Evolutionary conservation across 2,888 invertebrate species (phyloP).

Genomic region (Nebria salina): DNA sequence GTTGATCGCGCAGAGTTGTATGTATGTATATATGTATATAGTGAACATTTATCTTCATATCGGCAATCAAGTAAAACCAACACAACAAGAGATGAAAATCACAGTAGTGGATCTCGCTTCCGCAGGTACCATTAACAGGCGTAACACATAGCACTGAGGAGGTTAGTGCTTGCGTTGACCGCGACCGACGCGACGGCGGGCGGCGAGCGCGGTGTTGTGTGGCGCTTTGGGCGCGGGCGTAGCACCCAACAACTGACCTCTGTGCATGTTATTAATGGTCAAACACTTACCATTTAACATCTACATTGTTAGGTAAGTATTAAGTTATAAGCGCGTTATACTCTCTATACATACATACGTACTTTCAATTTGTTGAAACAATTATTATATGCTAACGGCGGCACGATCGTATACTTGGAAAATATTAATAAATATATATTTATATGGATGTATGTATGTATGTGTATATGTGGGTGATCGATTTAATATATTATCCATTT

Average conservation of each 20-base stretch:
- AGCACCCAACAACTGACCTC: slow-evolving; percentile 31
- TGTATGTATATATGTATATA: background rate
- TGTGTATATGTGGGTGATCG: slow-evolving; percentile 9
- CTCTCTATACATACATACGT: background rate
- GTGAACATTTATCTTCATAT: slow-evolving; percentile 14
- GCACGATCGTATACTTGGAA: background rate
- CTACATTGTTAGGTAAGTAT: slow-evolving; percentile 42
- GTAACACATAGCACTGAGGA: slow-evolving; percentile 10
- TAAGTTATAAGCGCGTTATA: slow-evolving; percentile 34
- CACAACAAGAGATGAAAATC: slow-evolving; percentile 17
- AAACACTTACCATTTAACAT: slow-evolving; percentile 43
- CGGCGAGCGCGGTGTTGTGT: background rate
- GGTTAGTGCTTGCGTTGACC: background rate
- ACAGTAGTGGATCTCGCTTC: slow-evolving; percentile 9
- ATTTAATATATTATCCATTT: slow-evolving; percentile 4
- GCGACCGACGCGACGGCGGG: too few relatives aligned
- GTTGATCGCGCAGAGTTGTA: background rate
- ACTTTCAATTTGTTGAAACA: slow-evolving; percentile 45
- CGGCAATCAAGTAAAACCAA: slow-evolving; percentile 15
- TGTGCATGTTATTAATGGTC: slow-evolving; percentile 40
- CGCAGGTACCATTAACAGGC: slow-evolving; percentile 11
- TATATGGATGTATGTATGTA: too few relatives aligned
- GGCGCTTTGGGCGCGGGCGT: slow-evolving; percentile 16
- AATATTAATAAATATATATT: background rate
- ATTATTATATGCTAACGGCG: slow-evolving; percentile 33